phyloP scores from a whole-genome alignment of 2,888 invertebrate species.

The Orthonevra nobilis region DNA sequence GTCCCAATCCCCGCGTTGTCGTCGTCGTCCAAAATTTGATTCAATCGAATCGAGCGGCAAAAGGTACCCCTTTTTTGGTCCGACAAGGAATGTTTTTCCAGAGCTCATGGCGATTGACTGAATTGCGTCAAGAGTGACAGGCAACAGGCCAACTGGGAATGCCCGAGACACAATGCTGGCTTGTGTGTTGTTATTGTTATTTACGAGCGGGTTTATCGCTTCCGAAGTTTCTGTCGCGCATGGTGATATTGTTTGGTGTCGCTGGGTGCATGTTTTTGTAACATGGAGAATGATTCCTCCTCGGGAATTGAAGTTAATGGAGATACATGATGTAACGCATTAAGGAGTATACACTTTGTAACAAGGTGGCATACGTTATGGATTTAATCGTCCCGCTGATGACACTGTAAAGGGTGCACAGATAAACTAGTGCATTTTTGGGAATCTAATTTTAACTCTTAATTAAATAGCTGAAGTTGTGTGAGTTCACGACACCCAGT shows the following conservation, averaged over 20 bases:
- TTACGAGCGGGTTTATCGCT: slow-evolving; percentile 64
- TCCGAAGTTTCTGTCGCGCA: slow-evolving; percentile 41
- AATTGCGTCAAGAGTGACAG: slow-evolving; percentile 66
- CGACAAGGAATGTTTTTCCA: neutral
- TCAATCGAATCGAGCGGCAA: slow-evolving; percentile 23
- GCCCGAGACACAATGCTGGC: slow-evolving; percentile 33
- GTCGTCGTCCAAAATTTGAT: slow-evolving; percentile 35
- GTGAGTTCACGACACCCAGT: too few relatives aligned
- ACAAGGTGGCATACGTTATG: slow-evolving; percentile 69
- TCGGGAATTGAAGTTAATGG: slow-evolving; percentile 59
- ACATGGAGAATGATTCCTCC: slow-evolving; percentile 13
- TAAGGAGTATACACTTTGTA: slow-evolving; percentile 64
- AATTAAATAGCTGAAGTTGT: too few relatives aligned
- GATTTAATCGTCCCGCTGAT: slow-evolving; percentile 57
- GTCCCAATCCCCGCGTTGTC: too few relatives aligned
- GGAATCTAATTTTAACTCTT: too few relatives aligned
- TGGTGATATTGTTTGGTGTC: slow-evolving; percentile 11
- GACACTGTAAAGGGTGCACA: slow-evolving; percentile 58
- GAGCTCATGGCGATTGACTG: slow-evolving; percentile 61
- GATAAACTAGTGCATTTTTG: slow-evolving; percentile 10
- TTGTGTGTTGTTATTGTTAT: slow-evolving; percentile 63
- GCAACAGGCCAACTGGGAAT: slow-evolving; percentile 47
- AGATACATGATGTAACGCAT: slow-evolving; percentile 65
- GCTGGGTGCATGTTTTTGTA: slow-evolving; percentile 10
- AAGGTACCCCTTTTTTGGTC: slow-evolving; percentile 24